phyloP scores from a whole-genome alignment of 2,113 vertebrate species.

The human region GRCh38 chr12:129614501-129615000 shows the following conservation, averaged over 20 bases:
- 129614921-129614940: background rate
- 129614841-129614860: background rate
- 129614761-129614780: too few species aligned
- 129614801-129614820: background rate
- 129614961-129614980: background rate
- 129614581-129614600: background rate
- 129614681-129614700: background rate
- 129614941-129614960: background rate
- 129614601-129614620: background rate
- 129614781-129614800: background rate
- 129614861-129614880: background rate
- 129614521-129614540: background rate
- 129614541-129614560: background rate
- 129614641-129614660: background rate
- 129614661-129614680: accelerated
- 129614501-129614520: background rate
- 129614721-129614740: too few species aligned
- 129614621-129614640: background rate
- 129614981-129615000: background rate
- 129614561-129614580: background rate
- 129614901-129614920: background rate
- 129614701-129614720: background rate
- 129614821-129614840: background rate
- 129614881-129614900: background rate
- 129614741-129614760: too few species aligned